Conservation (phyloP, 2,113 vertebrate genomes). For the Amia ocellicauda region DNA sequence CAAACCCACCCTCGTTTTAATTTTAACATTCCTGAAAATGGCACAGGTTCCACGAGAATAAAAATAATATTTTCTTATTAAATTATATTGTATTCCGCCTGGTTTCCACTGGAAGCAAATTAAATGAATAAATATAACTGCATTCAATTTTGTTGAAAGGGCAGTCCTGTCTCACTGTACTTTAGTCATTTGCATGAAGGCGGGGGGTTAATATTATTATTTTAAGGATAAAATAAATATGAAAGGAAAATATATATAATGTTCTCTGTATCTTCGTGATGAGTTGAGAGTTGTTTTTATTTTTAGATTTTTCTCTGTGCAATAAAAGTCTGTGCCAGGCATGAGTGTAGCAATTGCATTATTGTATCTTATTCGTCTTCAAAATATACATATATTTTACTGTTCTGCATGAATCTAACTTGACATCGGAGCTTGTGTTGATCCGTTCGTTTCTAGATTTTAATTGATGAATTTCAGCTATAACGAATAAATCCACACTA, state of each 20-base stretch:
- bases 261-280: too few species aligned
- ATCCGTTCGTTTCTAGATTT: too few species aligned
- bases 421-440: too few species aligned
- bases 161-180: conserved; percentile 20
- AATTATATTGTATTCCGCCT: conserved; percentile 35
- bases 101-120: conserved; percentile 35
- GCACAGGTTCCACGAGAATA: conserved; percentile 6
- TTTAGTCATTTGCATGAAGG: conserved; percentile 31
- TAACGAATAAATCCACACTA: too few species aligned
- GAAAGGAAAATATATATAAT: conserved; percentile 27
- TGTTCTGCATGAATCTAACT: too few species aligned
- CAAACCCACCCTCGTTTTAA: conserved; percentile 18
- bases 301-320: too few species aligned
- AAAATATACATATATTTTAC: too few species aligned
- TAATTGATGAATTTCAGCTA: too few species aligned
- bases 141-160: conserved; percentile 36
- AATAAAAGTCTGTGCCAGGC: too few species aligned
- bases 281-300: too few species aligned
- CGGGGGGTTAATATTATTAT: conserved; percentile 47
- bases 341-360: too few species aligned
- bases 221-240: conserved; percentile 26
- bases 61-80: conserved; percentile 26
- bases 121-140: conserved; percentile 42
- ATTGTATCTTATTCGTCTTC: too few species aligned
- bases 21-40: conserved; percentile 17